Evolutionary conservation across 2,797 vertebrate species (phyloP).

Genomic region (Dipus sagitta): DNA sequence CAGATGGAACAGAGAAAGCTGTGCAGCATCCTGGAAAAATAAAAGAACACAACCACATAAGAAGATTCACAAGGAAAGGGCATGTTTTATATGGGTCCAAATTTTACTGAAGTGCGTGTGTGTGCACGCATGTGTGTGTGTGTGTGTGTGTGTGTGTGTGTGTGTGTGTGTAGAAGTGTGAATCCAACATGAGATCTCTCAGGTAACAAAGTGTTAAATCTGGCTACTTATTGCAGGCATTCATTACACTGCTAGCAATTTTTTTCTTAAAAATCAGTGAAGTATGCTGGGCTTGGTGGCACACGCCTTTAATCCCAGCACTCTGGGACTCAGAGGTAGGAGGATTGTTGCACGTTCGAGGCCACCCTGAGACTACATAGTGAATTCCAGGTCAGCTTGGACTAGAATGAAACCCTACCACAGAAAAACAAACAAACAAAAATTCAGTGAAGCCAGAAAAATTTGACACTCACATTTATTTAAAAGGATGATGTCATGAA

Average conservation of each 20-base stretch:
- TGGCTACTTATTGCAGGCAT: not conserved
- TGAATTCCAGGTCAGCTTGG: too few species aligned
- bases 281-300: not conserved
- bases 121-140: not conserved
- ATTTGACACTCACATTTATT: not conserved
- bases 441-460: slow-evolving; percentile 45
- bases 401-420: too few species aligned
- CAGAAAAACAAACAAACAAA: not conserved
- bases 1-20: not conserved
- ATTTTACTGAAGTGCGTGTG: not conserved
- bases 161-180: not conserved
- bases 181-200: not conserved
- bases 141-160: not conserved
- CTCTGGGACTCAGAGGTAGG: too few species aligned
- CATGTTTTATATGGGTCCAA: not conserved
- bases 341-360: too few species aligned
- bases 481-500: not conserved
- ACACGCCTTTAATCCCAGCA: too few species aligned
- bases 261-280: slow-evolving; percentile 52
- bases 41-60: not conserved
- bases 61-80: not conserved
- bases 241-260: slow-evolving; percentile 13
- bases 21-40: not conserved
- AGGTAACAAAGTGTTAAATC: not conserved
- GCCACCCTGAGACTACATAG: too few species aligned